phyloP scores from a whole-genome alignment of 1,140 invertebrate genomes.

The Drosophila navojoa region DNA sequence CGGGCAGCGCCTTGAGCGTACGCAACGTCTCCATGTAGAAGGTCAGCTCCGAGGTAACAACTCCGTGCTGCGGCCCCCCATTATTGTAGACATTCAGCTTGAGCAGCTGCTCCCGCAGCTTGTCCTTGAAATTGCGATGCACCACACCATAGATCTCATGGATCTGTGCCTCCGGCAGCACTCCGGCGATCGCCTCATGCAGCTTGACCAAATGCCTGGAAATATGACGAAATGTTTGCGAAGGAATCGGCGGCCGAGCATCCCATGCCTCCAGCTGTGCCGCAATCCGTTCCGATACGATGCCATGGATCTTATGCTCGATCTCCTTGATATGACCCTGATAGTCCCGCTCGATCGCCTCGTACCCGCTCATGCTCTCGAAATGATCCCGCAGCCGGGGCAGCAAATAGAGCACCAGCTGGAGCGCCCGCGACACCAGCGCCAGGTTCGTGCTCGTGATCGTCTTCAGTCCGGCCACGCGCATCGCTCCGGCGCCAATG shows the following conservation, averaged over 20 bases:
- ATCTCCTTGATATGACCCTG: slow-evolving; percentile 95
- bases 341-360: slow-evolving; percentile 91
- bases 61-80: slow-evolving; percentile 97
- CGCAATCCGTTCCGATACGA: slow-evolving; percentile 93
- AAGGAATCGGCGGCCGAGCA: slow-evolving; percentile 97
- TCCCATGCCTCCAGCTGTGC: slow-evolving; percentile 93
- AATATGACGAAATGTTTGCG: slow-evolving; percentile 95
- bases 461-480: slow-evolving; percentile 97
- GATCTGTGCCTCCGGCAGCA: slow-evolving; percentile 90
- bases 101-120: slow-evolving; percentile 91
- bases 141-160: slow-evolving; percentile 91
- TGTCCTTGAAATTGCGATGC: slow-evolving; percentile 94
- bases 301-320: slow-evolving; percentile 94
- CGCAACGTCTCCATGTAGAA: slow-evolving; percentile 97
- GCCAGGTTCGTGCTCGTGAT: slow-evolving; percentile 98
- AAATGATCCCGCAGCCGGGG: slow-evolving; percentile 89
- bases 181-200: slow-evolving; percentile 94
- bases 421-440: slow-evolving; percentile 94
- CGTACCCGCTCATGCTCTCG: slow-evolving; percentile 85
- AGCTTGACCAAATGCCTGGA: slow-evolving; percentile 96
- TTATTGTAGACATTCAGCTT: slow-evolving; percentile 96
- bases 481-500: slow-evolving; percentile 96
- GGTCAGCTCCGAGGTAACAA: slow-evolving; percentile 97
- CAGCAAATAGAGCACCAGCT: slow-evolving; percentile 91
- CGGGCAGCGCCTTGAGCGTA: slow-evolving; percentile 91